phyloP scores from a whole-genome alignment of 2,797 vertebrate genomes.

The Erpetoichthys calabaricus region DNA sequence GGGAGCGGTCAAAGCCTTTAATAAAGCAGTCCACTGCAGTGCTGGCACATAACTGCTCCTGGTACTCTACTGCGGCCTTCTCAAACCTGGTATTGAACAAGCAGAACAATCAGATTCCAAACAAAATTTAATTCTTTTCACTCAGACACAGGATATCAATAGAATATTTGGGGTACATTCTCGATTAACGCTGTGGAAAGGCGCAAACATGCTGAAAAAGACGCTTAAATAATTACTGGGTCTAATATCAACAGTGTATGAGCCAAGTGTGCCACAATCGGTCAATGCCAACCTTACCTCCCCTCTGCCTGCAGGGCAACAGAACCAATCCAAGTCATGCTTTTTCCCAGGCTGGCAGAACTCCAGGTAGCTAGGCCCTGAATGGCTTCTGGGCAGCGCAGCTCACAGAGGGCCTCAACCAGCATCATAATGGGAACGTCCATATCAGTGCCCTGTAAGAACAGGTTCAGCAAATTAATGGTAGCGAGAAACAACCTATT shows the following conservation, averaged over 20 bases:
- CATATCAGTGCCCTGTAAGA: slow-evolving; percentile 69
- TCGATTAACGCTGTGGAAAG: no score
- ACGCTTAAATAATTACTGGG: not conserved
- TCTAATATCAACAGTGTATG: no score
- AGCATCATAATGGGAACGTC: slow-evolving; percentile 85
- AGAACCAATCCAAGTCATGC: slow-evolving; percentile 75
- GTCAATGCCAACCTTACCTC: slow-evolving; percentile 45
- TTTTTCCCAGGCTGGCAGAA: slow-evolving; percentile 61
- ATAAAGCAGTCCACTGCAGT: slow-evolving; percentile 85
- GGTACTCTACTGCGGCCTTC: slow-evolving; percentile 84
- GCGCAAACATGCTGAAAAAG: not conserved
- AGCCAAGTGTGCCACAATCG: no score
- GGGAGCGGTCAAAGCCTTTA: slow-evolving; percentile 62
- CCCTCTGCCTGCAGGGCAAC: slow-evolving; percentile 91
- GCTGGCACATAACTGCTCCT: slow-evolving; percentile 83
- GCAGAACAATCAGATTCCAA: not conserved
- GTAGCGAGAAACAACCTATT: no score
- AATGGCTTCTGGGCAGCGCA: slow-evolving; percentile 90
- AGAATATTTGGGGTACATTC: slow-evolving; percentile 17
- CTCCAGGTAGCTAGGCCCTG: slow-evolving; percentile 88
- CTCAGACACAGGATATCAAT: not conserved
- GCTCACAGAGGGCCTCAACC: slow-evolving; percentile 87
- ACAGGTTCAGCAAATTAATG: not conserved
- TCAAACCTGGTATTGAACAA: slow-evolving; percentile 64
- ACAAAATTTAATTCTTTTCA: slow-evolving; percentile 2